phyloP scores from a whole-genome alignment of 2,113 vertebrate genomes.

The Sminthopsis crassicaudata region DNA sequence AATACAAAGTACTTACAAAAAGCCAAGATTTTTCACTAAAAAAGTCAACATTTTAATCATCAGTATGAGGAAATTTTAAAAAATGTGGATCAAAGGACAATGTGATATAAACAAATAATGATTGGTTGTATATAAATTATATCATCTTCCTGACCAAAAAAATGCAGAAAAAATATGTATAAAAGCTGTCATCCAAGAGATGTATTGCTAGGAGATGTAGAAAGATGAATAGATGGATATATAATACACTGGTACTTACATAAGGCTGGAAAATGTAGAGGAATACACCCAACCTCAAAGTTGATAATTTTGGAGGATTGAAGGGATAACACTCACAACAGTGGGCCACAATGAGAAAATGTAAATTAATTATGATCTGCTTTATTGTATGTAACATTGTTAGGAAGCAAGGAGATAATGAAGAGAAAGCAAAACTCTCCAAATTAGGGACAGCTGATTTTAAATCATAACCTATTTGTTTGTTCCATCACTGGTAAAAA shows the following conservation, averaged over 20 bases:
- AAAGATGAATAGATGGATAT: background rate
- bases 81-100: background rate
- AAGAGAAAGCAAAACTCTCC: background rate
- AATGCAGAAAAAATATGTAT: background rate
- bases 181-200: background rate
- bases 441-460: background rate
- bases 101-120: background rate
- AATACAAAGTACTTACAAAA: background rate
- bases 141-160: background rate
- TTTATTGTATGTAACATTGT: background rate
- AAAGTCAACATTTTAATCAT: background rate
- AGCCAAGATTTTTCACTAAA: background rate
- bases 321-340: background rate
- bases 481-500: background rate
- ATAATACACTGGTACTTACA: background rate
- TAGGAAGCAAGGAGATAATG: background rate
- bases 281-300: background rate
- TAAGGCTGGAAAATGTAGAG: background rate
- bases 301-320: background rate
- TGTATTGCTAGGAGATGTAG: background rate
- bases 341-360: background rate
- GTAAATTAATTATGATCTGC: background rate
- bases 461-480: background rate
- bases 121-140: background rate
- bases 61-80: background rate